phyloP scores from a whole-genome alignment of 2,797 vertebrate genomes.

The Danio jaintianensis region DNA sequence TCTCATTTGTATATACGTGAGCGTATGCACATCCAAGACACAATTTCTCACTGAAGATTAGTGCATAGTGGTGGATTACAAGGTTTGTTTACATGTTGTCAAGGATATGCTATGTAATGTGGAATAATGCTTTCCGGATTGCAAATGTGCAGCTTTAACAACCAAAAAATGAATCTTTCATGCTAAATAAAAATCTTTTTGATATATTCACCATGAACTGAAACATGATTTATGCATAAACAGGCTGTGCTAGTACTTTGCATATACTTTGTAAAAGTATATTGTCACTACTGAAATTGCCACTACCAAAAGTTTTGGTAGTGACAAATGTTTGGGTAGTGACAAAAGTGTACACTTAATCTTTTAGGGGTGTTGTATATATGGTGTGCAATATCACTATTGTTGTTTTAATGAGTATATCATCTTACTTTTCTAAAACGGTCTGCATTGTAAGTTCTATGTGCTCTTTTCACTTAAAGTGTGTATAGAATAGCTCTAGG shows the following conservation, averaged over 20 bases:
- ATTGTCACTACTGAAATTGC: too few species aligned
- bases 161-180: neutral
- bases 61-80: conserved; percentile 6
- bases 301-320: too few species aligned
- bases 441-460: too few species aligned
- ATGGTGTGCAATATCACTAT: too few species aligned
- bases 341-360: too few species aligned
- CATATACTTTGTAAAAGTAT: neutral
- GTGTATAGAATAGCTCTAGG: too few species aligned
- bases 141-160: conserved; percentile 3
- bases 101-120: conserved; percentile 16
- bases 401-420: too few species aligned
- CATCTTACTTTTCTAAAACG: too few species aligned
- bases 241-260: neutral
- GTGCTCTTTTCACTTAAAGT: too few species aligned
- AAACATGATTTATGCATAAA: neutral
- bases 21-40: neutral
- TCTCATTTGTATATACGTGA: conserved; percentile 5
- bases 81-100: conserved; percentile 24
- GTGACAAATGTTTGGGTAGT: too few species aligned
- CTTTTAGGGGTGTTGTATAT: too few species aligned
- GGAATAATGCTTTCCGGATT: conserved; percentile 7
- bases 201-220: neutral
- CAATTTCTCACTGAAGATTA: conserved; percentile 47
- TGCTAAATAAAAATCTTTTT: neutral